Conservation (phyloP, 2,888 invertebrate genomes). For the Drosophila pegasa region DNA sequence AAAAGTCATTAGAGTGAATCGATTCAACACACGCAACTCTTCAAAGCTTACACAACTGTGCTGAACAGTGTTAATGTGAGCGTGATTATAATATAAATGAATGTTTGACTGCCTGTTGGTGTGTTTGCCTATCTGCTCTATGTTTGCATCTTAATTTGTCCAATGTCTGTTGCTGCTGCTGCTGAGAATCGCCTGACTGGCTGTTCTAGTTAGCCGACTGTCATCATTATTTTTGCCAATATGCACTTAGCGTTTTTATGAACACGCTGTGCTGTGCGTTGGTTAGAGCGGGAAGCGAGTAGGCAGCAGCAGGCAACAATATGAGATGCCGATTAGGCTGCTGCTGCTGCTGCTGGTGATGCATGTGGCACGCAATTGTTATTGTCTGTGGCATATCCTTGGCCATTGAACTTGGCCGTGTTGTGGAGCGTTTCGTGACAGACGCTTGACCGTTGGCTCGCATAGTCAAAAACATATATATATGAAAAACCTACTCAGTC, state of each 20-base stretch:
- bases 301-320: conserved; percentile 43
- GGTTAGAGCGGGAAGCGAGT: not conserved
- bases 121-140: conserved; percentile 14
- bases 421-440: conserved; percentile 62
- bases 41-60: not conserved
- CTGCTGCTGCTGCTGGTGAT: conserved; percentile 42
- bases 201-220: conserved; percentile 74
- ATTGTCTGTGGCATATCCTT: conserved; percentile 63
- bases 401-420: conserved; percentile 72
- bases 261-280: conserved; percentile 65
- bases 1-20: too few species aligned
- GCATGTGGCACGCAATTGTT: conserved; percentile 78
- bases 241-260: conserved; percentile 75
- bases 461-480: conserved; percentile 22
- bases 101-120: conserved; percentile 22
- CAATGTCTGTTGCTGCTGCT: conserved; percentile 45
- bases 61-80: conserved; percentile 26
- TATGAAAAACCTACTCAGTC: conserved; percentile 22
- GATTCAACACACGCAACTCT: too few species aligned
- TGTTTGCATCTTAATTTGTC: conserved; percentile 72
- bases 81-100: conserved; percentile 37
- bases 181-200: conserved; percentile 40
- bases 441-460: conserved; percentile 47
- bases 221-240: conserved; percentile 79
- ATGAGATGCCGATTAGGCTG: conserved; percentile 70